Evolutionary conservation across 1,140 invertebrate genomes (phyloP), one percentile per base, ranked within the genome.

Genomic region (Reticulitermes speratus): DNA sequence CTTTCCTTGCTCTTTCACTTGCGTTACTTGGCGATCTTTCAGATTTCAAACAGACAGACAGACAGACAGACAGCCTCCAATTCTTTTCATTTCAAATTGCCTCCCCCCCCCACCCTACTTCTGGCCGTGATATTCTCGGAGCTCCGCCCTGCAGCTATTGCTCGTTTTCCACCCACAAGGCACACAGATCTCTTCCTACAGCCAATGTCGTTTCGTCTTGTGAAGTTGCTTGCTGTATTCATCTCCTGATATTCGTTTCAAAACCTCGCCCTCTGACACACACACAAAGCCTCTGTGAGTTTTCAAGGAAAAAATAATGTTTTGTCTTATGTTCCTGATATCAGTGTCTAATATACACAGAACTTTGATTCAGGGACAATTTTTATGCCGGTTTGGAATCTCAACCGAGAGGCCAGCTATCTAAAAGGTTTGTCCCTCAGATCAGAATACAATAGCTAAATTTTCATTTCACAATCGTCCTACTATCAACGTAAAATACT

Each of bases 51-150:
- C 84, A 84, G 30, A 25, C 9, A 65, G 59, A 19, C 59, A 65
- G n/a, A 16, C 59, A 25, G 59, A 19, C 59, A 65, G 59, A 19
- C 25, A 75, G 30, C 32, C 48, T 45, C 84, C 45, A 32, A 55
- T 65, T 84, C 84, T 84, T 84, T 55, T 84, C 84, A 55, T 84
- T 84, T 84, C 84, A 84, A 55, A 84, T 84, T 84, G 9, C 84
- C 48, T 32, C n/a, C 84, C n/a, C 59, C 25, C 59, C 44, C 84
- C 83, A 5, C n/a, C 23, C 83, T 14, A 3, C 44, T 16, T 11
- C 83, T 16, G 19, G 3, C 65, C 8, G 2, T 16, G 59, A 65
- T 75, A 75, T 75, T 30, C 65, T 25, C 25, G 9, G n/a, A 75
- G n/a, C 65, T 6, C 65, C 65, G 65, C 65, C 65, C 65, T 6